phyloP scores from a whole-genome alignment of 1,140 invertebrate species.

The Brachionus manjavacas region DNA sequence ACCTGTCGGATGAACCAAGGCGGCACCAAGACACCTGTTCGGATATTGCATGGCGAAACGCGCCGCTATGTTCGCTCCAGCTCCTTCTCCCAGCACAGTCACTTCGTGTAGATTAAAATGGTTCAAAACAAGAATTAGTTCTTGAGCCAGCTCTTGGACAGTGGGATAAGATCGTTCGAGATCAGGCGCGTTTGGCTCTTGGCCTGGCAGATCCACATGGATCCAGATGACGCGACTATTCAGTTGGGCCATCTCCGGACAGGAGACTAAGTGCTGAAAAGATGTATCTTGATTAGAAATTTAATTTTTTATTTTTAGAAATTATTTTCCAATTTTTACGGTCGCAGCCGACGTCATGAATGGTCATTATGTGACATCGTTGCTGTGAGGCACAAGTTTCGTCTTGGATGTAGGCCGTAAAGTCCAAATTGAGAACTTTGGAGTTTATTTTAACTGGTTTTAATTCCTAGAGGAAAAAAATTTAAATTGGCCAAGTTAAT shows the following conservation, averaged over 20 bases:
- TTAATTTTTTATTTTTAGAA: slow-evolving; percentile 44
- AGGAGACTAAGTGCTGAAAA: slow-evolving; percentile 62
- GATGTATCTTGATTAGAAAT: slow-evolving; percentile 53
- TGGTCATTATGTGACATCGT: slow-evolving; percentile 67
- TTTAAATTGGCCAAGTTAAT: not conserved
- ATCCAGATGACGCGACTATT: slow-evolving; percentile 79
- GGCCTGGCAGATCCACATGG: slow-evolving; percentile 80
- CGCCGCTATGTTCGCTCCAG: slow-evolving; percentile 78
- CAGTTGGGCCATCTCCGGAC: slow-evolving; percentile 75
- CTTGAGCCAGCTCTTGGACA: slow-evolving; percentile 27
- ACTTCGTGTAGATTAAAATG: slow-evolving; percentile 61
- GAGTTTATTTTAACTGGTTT: slow-evolving; percentile 18
- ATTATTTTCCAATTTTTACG: slow-evolving; percentile 61
- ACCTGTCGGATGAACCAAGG: slow-evolving; percentile 80
- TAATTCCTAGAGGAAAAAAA: not conserved
- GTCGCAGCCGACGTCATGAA: slow-evolving; percentile 82
- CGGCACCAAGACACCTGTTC: slow-evolving; percentile 68
- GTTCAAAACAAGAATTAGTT: slow-evolving; percentile 39
- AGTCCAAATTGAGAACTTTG: slow-evolving; percentile 16
- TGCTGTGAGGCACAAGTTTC: slow-evolving; percentile 6
- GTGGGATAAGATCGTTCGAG: slow-evolving; percentile 54
- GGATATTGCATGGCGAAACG: slow-evolving; percentile 76
- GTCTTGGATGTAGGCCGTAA: slow-evolving; percentile 11
- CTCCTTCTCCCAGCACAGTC: slow-evolving; percentile 80
- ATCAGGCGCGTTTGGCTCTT: slow-evolving; percentile 72